Evolutionary conservation across 2,797 vertebrate genomes (phyloP).

Genomic region (Pseudochirops corinnae): DNA sequence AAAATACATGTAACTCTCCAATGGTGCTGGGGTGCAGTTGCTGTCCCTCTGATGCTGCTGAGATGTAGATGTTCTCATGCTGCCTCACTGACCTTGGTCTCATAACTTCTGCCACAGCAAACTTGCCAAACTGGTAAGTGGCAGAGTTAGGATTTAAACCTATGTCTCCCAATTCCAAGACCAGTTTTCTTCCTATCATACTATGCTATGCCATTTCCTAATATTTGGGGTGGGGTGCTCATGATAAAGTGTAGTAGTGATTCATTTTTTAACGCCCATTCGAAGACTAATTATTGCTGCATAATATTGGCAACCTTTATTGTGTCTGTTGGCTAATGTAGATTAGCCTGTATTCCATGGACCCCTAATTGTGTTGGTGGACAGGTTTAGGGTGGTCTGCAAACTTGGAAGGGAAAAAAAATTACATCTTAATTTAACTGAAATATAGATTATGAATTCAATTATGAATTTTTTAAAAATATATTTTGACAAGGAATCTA

Average conservation of each 20-base stretch:
- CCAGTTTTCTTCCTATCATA: not conserved
- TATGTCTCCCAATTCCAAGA: not conserved
- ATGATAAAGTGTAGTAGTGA: not conserved
- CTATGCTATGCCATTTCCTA: not conserved
- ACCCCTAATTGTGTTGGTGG: too few species aligned
- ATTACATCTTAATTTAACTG: not conserved
- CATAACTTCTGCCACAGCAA: not conserved
- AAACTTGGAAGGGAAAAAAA: not conserved
- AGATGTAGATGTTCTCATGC: too few species aligned
- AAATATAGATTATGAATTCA: not conserved
- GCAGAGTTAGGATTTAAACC: not conserved
- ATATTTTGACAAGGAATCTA: not conserved
- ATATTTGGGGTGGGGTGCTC: not conserved
- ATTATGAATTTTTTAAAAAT: not conserved
- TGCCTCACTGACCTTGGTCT: too few species aligned
- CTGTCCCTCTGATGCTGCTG: too few species aligned
- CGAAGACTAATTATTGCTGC: not conserved
- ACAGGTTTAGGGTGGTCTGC: not conserved
- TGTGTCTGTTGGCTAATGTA: not conserved
- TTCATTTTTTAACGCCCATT: not conserved
- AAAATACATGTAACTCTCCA: too few species aligned
- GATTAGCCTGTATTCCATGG: not conserved
- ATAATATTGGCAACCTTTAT: not conserved
- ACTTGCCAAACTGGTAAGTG: not conserved
- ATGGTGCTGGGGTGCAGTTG: too few species aligned